phyloP scores from a whole-genome alignment of 2,888 invertebrate genomes.

The Diaprepes abbreviatus region DNA sequence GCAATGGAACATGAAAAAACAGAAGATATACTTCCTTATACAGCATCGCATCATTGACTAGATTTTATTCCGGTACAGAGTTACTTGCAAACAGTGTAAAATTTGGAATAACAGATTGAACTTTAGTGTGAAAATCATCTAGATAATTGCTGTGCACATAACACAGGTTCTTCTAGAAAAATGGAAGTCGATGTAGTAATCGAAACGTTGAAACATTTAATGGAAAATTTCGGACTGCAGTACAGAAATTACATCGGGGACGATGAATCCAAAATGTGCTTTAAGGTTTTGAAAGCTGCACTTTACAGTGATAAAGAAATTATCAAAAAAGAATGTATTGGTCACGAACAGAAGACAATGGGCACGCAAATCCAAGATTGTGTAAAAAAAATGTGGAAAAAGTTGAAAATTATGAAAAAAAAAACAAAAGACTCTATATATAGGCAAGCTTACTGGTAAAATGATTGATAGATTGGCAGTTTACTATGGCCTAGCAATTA shows the following conservation, averaged over 20 bases:
- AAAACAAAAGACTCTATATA: slow-evolving; percentile 1
- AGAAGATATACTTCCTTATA: slow-evolving; percentile 53
- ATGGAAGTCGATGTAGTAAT: slow-evolving; percentile 3
- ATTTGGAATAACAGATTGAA: neutral
- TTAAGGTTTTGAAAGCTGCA: neutral
- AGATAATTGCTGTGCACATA: neutral
- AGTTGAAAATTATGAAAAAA: neutral
- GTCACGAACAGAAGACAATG: neutral
- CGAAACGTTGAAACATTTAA: neutral
- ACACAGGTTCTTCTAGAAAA: neutral
- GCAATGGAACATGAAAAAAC: slow-evolving; percentile 52
- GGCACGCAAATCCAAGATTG: neutral
- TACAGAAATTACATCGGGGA: neutral
- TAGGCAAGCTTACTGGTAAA: slow-evolving; percentile 1
- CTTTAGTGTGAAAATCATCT: neutral
- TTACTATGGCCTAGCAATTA: neutral
- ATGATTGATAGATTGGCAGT: neutral
- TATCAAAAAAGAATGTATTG: neutral
- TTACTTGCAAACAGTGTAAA: slow-evolving; percentile 41
- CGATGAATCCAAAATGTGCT: neutral
- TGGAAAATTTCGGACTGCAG: neutral
- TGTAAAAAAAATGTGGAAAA: neutral
- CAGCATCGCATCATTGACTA: slow-evolving; percentile 53
- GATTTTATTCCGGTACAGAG: slow-evolving; percentile 53
- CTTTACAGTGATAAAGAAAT: neutral